These are phyloP conservation scores for Brachypodius melanocephalos DNA, from an alignment of 2,113 vertebrate species.

Conservation along the genomic window DNA sequence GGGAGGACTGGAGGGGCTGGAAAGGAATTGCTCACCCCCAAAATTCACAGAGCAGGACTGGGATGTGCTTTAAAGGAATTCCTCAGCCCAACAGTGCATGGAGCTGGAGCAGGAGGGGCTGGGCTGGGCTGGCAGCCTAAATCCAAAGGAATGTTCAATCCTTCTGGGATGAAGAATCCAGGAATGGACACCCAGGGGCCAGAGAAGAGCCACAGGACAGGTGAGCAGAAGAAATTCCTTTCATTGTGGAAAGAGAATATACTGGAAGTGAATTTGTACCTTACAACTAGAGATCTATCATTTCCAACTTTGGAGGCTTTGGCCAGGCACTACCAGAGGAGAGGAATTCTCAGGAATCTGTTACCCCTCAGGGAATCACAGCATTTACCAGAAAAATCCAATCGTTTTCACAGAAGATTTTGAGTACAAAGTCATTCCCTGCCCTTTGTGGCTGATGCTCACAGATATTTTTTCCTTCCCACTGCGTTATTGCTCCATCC, in stretches of 20 bases:
- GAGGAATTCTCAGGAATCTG: neutral
- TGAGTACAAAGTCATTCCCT: neutral
- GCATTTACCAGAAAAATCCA: neutral
- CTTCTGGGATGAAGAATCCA: too few species aligned
- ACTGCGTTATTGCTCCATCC: neutral
- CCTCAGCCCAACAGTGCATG: rapidly evolving
- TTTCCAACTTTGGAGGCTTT: neutral
- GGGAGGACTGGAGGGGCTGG: neutral
- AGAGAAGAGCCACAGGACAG: neutral
- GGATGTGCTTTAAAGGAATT: neutral
- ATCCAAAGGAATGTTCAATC: neutral
- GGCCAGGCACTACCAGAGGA: neutral
- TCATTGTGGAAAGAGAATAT: neutral
- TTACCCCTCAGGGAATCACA: neutral
- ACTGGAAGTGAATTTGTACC: neutral
- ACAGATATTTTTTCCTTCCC: neutral
- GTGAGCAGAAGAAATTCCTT: neutral
- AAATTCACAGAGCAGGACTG: neutral
- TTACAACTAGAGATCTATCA: neutral
- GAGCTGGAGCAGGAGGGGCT: neutral
- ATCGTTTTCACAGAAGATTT: neutral
- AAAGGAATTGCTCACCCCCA: neutral
- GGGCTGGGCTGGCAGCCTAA: neutral
- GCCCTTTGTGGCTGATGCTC: neutral
- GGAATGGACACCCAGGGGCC: neutral